Evolutionary conservation across 2,797 vertebrate genomes (phyloP).

Genomic region (Brachyrhaphis roseni): DNA sequence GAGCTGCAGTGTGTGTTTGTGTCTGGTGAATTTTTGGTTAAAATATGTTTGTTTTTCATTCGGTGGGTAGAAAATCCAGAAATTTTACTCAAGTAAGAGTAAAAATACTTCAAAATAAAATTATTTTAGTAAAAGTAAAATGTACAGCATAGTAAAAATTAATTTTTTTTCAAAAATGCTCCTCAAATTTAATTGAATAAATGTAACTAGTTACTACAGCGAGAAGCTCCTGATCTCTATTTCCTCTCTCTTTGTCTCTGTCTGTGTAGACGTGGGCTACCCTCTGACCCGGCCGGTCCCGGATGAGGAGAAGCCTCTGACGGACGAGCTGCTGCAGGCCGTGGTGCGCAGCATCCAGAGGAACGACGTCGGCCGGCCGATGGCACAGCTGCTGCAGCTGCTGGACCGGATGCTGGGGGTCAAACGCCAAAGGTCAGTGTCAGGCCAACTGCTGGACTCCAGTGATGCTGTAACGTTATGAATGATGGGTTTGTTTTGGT

Average conservation of each 20-base stretch:
- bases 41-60: too few relatives aligned
- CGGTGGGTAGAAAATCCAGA: too few relatives aligned
- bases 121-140: too few relatives aligned
- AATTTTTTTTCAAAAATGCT: too few relatives aligned
- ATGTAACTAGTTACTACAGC: neutral
- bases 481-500: neutral
- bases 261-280: constrained; percentile 70
- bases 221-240: neutral
- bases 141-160: too few relatives aligned
- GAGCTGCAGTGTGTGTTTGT: too few relatives aligned
- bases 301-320: constrained; percentile 86
- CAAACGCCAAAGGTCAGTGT: constrained; percentile 83
- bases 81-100: too few relatives aligned
- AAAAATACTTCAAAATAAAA: too few relatives aligned
- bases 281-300: constrained; percentile 67
- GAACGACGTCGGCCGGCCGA: constrained; percentile 93
- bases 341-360: constrained; percentile 96
- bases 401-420: constrained; percentile 87
- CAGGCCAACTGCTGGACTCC: neutral
- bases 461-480: neutral
- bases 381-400: constrained; percentile 93
- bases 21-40: too few relatives aligned
- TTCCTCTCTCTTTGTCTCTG: accelerated
- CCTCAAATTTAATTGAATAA: too few relatives aligned
- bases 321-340: constrained; percentile 88